These are phyloP conservation scores for Aphidius colemani DNA, from an alignment of 2,888 invertebrate genomes.

Conservation along the genomic window DNA sequence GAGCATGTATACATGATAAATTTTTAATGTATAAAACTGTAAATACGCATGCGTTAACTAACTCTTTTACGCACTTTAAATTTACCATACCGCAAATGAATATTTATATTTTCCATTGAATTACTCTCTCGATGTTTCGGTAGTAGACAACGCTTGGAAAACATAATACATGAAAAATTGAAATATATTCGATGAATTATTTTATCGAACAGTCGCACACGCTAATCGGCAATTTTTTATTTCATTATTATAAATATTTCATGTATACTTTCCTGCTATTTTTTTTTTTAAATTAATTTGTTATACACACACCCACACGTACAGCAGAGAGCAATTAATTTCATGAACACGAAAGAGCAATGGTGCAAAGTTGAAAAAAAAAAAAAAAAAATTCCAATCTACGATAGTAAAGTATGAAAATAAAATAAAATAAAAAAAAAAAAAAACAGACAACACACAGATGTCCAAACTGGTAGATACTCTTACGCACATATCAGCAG, in stretches of 20 bases:
- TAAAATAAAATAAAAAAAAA: no score
- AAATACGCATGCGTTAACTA: constrained; percentile 14
- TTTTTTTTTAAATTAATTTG: no score
- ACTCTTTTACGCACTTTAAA: constrained; percentile 39
- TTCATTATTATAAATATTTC: neutral
- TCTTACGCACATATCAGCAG: neutral
- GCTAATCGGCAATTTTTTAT: constrained; percentile 49
- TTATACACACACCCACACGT: no score
- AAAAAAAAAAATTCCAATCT: neutral
- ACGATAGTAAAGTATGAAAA: no score
- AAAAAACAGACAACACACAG: no score
- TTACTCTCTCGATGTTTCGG: constrained; percentile 52
- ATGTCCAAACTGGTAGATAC: no score
- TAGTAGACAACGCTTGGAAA: constrained; percentile 23
- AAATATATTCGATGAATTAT: constrained; percentile 60
- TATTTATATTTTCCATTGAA: constrained; percentile 61
- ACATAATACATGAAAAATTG: constrained; percentile 58
- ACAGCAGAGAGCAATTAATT: no score
- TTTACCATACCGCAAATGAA: constrained; percentile 53
- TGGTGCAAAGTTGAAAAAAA: constrained; percentile 3
- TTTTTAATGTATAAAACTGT: neutral
- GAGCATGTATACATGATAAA: constrained; percentile 41
- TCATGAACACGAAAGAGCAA: neutral
- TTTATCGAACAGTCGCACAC: constrained; percentile 54
- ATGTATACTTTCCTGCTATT: neutral